Evolutionary conservation across 2,888 invertebrate genomes (phyloP).

Genomic region (Ennomos fuscantarius): DNA sequence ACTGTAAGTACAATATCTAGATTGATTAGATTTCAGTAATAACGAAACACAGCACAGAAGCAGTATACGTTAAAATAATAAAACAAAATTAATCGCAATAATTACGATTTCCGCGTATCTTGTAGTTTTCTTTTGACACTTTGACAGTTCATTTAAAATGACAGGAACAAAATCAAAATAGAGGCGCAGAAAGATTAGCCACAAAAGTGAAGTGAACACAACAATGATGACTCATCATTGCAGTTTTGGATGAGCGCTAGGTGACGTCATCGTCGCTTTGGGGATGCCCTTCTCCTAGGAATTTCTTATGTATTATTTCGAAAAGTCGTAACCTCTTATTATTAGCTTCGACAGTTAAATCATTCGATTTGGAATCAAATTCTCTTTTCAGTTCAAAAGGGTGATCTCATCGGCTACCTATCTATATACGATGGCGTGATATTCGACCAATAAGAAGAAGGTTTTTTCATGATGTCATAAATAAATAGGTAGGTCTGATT

Average conservation of each 20-base stretch:
- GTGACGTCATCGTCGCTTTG: constrained; percentile 70
- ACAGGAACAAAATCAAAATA: constrained; percentile 65
- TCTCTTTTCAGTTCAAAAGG: constrained; percentile 56
- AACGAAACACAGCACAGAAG: constrained; percentile 57
- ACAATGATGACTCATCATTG: constrained; percentile 80
- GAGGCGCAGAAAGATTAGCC: constrained; percentile 60
- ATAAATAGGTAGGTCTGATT: not conserved
- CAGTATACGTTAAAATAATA: constrained; percentile 22
- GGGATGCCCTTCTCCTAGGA: constrained; percentile 82
- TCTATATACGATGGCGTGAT: constrained; percentile 68
- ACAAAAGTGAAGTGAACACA: constrained; percentile 65
- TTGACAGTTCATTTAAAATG: constrained; percentile 68
- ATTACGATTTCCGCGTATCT: constrained; percentile 44
- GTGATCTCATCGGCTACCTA: constrained; percentile 76
- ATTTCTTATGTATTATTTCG: constrained; percentile 53
- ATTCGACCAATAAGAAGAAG: constrained; percentile 64
- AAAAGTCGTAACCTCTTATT: constrained; percentile 67
- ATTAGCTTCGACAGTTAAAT: constrained; percentile 45
- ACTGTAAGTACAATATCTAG: constrained; percentile 35
- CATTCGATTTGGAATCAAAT: constrained; percentile 55
- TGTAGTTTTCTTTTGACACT: constrained; percentile 31
- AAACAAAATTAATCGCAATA: constrained; percentile 31
- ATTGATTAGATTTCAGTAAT: constrained; percentile 58
- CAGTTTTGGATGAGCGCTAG: constrained; percentile 52
- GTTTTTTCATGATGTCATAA: constrained; percentile 60